Conservation (phyloP, 2,888 invertebrate genomes). For the Chaitophorus viminalis region DNA sequence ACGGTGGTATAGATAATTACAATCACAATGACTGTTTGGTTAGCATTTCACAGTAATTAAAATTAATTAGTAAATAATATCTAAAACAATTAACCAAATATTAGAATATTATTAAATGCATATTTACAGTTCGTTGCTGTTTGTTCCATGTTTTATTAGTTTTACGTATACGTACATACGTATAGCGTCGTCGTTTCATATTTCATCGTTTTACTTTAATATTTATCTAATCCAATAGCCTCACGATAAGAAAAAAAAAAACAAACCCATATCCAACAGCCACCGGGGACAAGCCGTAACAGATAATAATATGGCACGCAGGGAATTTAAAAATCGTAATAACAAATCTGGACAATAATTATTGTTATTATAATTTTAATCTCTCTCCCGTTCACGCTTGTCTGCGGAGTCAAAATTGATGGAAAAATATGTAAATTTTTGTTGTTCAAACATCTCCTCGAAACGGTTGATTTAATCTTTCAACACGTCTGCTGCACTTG, state of each 20-base stretch:
- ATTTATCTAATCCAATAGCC: slow-evolving; percentile 33
- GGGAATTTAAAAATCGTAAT: slow-evolving; percentile 47
- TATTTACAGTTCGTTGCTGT: too few species aligned
- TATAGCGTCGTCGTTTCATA: not conserved
- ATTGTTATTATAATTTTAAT: slow-evolving; percentile 47
- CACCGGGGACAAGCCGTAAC: slow-evolving; percentile 38
- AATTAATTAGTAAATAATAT: too few species aligned
- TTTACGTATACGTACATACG: too few species aligned
- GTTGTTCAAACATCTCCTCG: slow-evolving; percentile 6
- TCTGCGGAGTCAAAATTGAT: not conserved
- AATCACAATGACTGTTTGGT: too few species aligned
- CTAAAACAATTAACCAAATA: too few species aligned
- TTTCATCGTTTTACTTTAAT: not conserved
- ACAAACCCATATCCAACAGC: not conserved
- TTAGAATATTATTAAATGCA: too few species aligned
- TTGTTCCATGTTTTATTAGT: too few species aligned
- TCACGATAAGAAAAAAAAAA: slow-evolving; percentile 4
- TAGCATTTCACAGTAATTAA: too few species aligned
- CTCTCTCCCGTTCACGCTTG: slow-evolving; percentile 9
- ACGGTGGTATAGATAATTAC: too few species aligned
- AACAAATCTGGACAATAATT: slow-evolving; percentile 50
- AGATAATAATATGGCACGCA: slow-evolving; percentile 46
- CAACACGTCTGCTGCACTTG: slow-evolving; percentile 12
- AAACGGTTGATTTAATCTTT: slow-evolving; percentile 38
- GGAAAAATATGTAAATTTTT: slow-evolving; percentile 24